phyloP scores from a whole-genome alignment of 1,140 invertebrate genomes.

The Megalopta genalis region DNA sequence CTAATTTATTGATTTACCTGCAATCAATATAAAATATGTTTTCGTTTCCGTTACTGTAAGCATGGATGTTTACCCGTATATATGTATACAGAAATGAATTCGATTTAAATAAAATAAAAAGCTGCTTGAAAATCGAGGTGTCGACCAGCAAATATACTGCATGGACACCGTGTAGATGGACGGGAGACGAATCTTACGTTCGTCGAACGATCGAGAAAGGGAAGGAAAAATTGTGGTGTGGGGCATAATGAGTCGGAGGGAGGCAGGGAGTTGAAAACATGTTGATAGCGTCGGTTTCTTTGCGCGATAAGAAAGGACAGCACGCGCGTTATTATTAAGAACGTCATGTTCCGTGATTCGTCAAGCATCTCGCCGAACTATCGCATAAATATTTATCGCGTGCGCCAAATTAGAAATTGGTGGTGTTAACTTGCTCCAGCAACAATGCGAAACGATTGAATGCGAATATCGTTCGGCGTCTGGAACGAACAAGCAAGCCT shows the following conservation, averaged over 20 bases:
- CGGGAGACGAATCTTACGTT: conserved; percentile 51
- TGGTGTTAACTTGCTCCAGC: no score
- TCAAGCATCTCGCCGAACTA: conserved; percentile 1
- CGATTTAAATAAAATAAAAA: no score
- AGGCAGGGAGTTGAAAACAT: conserved; percentile 40
- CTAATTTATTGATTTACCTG: no score
- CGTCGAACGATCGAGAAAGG: conserved; percentile 48
- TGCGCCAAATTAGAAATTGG: neutral
- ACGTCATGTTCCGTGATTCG: conserved; percentile 22
- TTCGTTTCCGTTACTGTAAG: no score
- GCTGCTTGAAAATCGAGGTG: no score
- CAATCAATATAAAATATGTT: no score
- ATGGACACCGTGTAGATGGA: conserved; percentile 38
- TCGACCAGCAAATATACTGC: neutral
- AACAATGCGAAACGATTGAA: no score
- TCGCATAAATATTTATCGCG: conserved; percentile 29
- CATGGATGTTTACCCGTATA: no score
- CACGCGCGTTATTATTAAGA: conserved; percentile 24
- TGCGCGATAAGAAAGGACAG: conserved; percentile 37
- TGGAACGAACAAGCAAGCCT: no score
- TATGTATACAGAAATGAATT: no score
- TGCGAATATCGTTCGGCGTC: no score
- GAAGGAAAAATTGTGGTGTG: conserved; percentile 48
- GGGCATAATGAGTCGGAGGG: conserved; percentile 2
- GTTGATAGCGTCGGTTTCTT: conserved; percentile 41